Evolutionary conservation across 2,888 invertebrate genomes (phyloP), one percentile per base, ranked within the genome.

Genomic region (Agapetus fuscipes): DNA sequence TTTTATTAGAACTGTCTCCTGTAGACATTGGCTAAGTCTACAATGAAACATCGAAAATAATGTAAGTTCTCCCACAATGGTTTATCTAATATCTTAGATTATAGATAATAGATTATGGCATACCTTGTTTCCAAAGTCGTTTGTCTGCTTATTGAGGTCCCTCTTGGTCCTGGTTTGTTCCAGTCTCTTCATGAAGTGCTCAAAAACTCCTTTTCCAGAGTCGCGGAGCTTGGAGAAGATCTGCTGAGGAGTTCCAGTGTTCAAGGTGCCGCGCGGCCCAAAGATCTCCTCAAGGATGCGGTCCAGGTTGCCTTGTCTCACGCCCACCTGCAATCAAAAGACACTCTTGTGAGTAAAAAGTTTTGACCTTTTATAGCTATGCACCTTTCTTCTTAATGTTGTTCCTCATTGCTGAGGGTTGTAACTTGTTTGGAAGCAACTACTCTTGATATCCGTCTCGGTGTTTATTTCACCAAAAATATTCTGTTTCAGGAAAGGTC

Each of bases 221-320:
- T 57, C 50, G 7, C 53, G 50, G 24, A 66, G 37, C 29, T 57
- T 52, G 28, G 66, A 58, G 48, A 61, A 66, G 4, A 68, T 44
- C 1, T 56, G 51, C 32, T 66, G 62, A 1, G 71, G 56, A 2
- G 71, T 59, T 30, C 69, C 58, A 0, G 66, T 68, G 13, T 64
- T 69, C 17, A 83, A 55, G 15, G 70, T 55, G 4, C 83, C 80
- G 47, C 76, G 74, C 0, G 87, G 85, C 3, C 88, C 88, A 14
- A 88, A 67, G 58, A 82, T 76, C 45, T 79, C 76, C 56, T 88
- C 88, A 2, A 85, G 55, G 1, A 86, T 58, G 36, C 73, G 69
- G 53, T 90, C 88, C 34, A 89, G 57, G 52, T 88, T 88, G 53
- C 89, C 86, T 54, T 82, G 76, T 43, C 89, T 78, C 26, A 76